Evolutionary conservation across 2,797 vertebrate genomes (phyloP).

Genomic region (Sphaeramia orbicularis): DNA sequence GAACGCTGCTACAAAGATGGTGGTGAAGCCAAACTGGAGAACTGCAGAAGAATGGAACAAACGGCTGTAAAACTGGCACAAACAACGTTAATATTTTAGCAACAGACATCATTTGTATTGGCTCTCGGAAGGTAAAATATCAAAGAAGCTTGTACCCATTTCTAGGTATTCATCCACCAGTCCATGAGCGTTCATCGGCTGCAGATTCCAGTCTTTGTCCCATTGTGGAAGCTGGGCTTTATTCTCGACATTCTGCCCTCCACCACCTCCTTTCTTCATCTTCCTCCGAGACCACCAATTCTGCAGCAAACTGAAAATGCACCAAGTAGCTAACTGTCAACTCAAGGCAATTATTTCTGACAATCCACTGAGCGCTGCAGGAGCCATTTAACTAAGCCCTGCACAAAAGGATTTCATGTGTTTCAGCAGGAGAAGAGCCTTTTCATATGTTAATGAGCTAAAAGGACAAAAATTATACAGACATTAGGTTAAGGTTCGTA

Average conservation of each 20-base stretch:
- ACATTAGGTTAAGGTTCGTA: conserved; percentile 15
- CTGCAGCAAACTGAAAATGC: conserved; percentile 90
- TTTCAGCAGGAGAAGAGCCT: conserved; percentile 41
- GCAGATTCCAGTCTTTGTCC: conserved; percentile 99
- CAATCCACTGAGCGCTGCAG: conserved; percentile 41
- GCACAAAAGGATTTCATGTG: conserved; percentile 41
- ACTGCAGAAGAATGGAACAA: conserved; percentile 80
- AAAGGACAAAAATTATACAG: conserved; percentile 20
- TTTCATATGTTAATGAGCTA: conserved; percentile 56
- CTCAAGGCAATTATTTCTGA: conserved; percentile 68
- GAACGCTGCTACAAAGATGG: conserved; percentile 98
- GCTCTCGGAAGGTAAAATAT: not conserved
- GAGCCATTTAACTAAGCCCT: conserved; percentile 29
- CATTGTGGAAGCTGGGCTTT: conserved; percentile 95
- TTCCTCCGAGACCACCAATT: conserved; percentile 99
- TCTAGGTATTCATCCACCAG: conserved; percentile 98
- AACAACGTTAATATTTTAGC: not conserved
- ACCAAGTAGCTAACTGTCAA: conserved; percentile 56
- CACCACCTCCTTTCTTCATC: conserved; percentile 92
- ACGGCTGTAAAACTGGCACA: conserved; percentile 9
- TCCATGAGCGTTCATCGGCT: conserved; percentile 98
- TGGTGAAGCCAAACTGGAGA: conserved; percentile 98
- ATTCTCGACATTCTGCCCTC: conserved; percentile 88
- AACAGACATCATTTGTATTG: conserved; percentile 5
- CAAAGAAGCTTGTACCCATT: conserved; percentile 89